Conservation (phyloP, 2,888 invertebrate species). For the Erebia aethiops region DNA sequence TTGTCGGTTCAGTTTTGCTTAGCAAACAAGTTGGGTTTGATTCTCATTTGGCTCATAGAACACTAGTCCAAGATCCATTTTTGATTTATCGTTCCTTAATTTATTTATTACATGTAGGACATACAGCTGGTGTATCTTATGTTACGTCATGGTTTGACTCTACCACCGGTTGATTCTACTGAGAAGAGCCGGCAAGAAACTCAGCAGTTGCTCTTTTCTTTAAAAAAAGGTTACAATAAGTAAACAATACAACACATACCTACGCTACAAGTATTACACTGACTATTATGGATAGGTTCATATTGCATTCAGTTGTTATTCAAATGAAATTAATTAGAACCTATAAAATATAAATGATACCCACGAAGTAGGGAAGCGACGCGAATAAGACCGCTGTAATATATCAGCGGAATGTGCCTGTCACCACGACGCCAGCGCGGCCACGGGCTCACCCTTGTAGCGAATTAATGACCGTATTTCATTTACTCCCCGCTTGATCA, state of each 20-base stretch:
- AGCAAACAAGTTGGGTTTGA: background rate
- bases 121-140: no score
- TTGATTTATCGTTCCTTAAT: no score
- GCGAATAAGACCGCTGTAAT: background rate
- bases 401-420: constrained; percentile 17
- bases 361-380: background rate
- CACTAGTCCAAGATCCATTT: no score
- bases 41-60: background rate
- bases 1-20: background rate
- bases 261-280: no score
- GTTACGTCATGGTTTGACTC: no score
- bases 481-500: constrained; percentile 5
- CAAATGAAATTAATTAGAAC: no score
- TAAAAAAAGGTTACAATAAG: no score
- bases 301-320: background rate
- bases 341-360: background rate
- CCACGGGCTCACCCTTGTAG: background rate
- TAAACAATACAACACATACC: no score
- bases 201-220: no score
- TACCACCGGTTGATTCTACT: no score
- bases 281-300: background rate
- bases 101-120: no score
- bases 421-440: constrained; percentile 12
- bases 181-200: no score
- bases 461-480: background rate